Conservation (phyloP, 2,113 vertebrate species). For the Eubucco bourcierii region DNA sequence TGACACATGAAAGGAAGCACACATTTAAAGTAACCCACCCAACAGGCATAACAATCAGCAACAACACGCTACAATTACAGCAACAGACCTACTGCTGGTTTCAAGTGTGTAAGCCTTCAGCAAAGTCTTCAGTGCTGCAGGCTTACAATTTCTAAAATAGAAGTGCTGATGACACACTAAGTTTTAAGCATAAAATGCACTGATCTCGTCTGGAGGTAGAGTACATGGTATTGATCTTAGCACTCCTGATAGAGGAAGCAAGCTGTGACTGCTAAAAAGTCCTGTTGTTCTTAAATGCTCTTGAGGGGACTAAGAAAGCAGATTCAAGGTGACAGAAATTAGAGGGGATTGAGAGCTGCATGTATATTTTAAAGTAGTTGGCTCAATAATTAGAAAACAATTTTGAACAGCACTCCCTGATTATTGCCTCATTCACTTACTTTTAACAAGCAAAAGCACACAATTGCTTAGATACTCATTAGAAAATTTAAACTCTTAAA, state of each 20-base stretch:
- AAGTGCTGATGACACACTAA: neutral
- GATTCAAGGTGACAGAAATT: neutral
- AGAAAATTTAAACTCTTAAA: neutral
- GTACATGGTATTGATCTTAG: neutral
- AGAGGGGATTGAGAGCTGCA: neutral
- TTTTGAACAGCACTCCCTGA: neutral
- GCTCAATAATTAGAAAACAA: neutral
- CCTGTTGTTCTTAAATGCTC: neutral
- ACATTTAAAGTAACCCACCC: neutral
- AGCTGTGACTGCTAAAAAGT: neutral
- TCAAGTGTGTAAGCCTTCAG: neutral
- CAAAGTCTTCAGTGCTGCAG: neutral
- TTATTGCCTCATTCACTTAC: neutral
- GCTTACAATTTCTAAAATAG: constrained; percentile 13
- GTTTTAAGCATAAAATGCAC: constrained; percentile 6
- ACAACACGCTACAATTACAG: neutral
- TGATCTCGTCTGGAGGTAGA: neutral
- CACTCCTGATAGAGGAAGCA: neutral
- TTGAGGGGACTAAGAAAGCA: neutral
- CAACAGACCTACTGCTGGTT: neutral
- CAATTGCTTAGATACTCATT: neutral
- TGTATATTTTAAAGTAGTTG: neutral
- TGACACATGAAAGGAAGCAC: neutral
- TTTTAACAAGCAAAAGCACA: neutral
- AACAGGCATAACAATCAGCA: neutral